Evolutionary conservation across 2,888 invertebrate genomes (phyloP), one percentile per base, ranked within the genome.

Genomic region (Aplocera efformata): DNA sequence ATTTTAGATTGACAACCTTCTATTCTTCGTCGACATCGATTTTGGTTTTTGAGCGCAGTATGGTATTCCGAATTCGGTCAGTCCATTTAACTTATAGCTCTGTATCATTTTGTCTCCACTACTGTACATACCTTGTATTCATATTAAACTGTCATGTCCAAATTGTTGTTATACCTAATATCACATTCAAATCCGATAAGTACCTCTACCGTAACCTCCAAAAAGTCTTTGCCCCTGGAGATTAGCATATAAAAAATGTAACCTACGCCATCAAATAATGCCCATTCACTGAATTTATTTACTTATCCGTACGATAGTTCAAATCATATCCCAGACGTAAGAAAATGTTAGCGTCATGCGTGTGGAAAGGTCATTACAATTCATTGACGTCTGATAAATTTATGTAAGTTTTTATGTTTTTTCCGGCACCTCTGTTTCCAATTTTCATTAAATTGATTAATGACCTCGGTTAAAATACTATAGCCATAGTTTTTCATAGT

Each of bases 281-380:
- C 7, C 40, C 39, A 51, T 51, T 46, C 45, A 51, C 34, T 46
- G 48, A 45, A 51, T 48, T 32, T 43, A 51, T 48, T 32, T 43
- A 20, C 21, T 48, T 47, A 50, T 36, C 17, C 30, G 29, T 45
- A 51, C 38, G 17, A 30, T 45, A 45, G 32, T 41, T 37, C 22
- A 32, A 24, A 33, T 40, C 37, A 32, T 28, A 31, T 27, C 35
- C 23, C 34, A 51, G 44, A 46, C 45, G 44, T 37, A 42, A 28
- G 37, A 36, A 11, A 9, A 10, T 25, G 30, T 25, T 31, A 7
- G n/a, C 1, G 20, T 32, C 21, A 27, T 35, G 13, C 34, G 22
- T 26, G 10, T 17, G 9, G 22, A 31, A 28, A 37, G 37, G 33
- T 27, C 33, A 29, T 6, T 11, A 7, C 7, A 23, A 32, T 32